Base-by-base conservation (phyloP, 2,888 invertebrate genomes). In the Monoplex corrugatus region DNA sequence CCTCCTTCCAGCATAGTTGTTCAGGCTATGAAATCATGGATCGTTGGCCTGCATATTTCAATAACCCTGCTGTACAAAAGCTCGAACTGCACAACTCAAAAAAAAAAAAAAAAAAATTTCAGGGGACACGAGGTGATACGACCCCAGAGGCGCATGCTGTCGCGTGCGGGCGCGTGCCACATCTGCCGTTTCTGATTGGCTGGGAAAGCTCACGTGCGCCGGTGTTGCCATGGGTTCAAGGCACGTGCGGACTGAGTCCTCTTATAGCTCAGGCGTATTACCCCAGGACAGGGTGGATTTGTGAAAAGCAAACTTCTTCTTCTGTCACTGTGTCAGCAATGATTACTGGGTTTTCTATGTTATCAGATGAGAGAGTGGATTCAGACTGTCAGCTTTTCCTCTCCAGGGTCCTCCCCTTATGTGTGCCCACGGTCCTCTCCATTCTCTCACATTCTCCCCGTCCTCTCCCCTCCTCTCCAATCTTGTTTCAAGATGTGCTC, bases 131-230 rank as follows among this genome's bases (percentile, higher is more conserved):
- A n/a, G n/a, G n/a, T 28, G 68, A 68, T 35, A 43, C 43, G 80
- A 80, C 84, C 57, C 85, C 50, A 28, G 10, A 28, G 50, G 87
- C 87, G 78, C 87, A 78, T 75, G 87, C 87, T 72, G 85, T 78
- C 87, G 87, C 87, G 87, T 80, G 87, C 87, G 38, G 80, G 87
- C 87, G 87, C 87, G 57, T 87, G 87, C 87, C 80, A 44, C 87
- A 87, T 87, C 87, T 87, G 87, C 87, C 38, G 78, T 38, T 80
- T 38, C 38, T 75, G 87, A 87, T 87, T 87, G 87, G 87, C 87
- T 44, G 57, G n/a, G 50, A 57, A 38, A 80, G 78, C 45, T 44
- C 87, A 78, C 87, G 80, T 87, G 87, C 28, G 32, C 45, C 35
- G 45, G 50, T 75, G 87, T 87, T 78, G 87, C 87, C 40, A 75